Base-by-base conservation (phyloP, 2,113 vertebrate species). In the Cyrtonyx montezumae region DNA sequence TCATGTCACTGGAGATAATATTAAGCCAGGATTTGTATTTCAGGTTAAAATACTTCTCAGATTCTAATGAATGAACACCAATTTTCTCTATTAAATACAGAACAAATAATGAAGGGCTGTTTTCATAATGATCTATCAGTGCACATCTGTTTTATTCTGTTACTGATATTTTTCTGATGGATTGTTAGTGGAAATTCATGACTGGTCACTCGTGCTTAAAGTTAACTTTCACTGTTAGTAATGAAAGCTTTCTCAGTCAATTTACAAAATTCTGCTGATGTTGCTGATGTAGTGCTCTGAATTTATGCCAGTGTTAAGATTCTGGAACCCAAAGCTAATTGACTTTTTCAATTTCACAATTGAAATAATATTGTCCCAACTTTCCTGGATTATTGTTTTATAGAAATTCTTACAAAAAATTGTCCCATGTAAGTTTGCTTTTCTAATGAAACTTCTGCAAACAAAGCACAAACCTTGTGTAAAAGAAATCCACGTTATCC, bases 231-330 rank as follows among this genome's bases (percentile, higher is more conserved):
- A 30, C 48, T 82, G 58, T 93, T 93, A 87, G 42, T 84, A 88
- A 84, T 78, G 77, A 87, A 94, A 96, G 92, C 37, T 80, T 88
- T 89, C 91, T 95, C 78, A 88, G 12, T 94, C 84, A 87, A 13
- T 86, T 94, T 62, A 91, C 17, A 85, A 67, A 69, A 42, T 92
- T 87, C 74, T 86, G 66, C 80, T 96, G 73, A 80, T 59, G 53
- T 18, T 84, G 75, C 91, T 91, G 66, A 28, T 96, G 88, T 79
- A 11, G 32, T 63, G 58, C 42, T 85, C 4, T 85, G 87, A 87
- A 79, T 79, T 87, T 71, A 20, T 91, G 81, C 73, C 83, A 70
- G 11, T 1, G 0, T 46, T 67, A 89, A 91, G 34, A 56, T 68
- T 91, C 22, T 91, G 82, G 94, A 94, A 61, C 67, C 56, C 45